phyloP scores from a whole-genome alignment of 1,140 invertebrate genomes.

The Drepana arcuata region DNA sequence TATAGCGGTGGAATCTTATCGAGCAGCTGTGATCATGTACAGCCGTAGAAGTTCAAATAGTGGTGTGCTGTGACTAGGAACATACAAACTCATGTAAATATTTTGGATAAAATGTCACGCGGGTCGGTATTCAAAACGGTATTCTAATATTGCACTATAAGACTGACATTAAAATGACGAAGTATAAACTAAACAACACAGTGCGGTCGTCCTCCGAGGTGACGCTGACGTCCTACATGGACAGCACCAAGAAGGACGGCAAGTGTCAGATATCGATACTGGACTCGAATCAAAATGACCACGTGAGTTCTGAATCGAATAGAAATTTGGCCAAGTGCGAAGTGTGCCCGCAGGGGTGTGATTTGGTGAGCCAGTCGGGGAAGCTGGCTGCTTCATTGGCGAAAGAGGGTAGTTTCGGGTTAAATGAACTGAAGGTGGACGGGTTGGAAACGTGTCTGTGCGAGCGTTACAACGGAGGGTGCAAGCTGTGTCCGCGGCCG shows the following conservation, averaged over 20 bases:
- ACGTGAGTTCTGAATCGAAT: slow-evolving; percentile 27
- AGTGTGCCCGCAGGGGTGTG: slow-evolving; percentile 30
- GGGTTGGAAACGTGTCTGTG: slow-evolving; percentile 51
- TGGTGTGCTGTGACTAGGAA: background rate
- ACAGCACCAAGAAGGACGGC: slow-evolving; percentile 32
- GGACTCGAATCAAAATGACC: slow-evolving; percentile 18
- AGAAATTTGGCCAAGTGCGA: slow-evolving; percentile 22
- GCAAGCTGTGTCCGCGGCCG: slow-evolving; percentile 51
- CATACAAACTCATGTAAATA: background rate
- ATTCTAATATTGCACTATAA: slow-evolving; percentile 30
- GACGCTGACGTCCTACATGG: slow-evolving; percentile 62
- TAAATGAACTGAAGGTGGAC: slow-evolving; percentile 52
- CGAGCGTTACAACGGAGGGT: slow-evolving; percentile 54
- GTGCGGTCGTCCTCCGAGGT: slow-evolving; percentile 54
- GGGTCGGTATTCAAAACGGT: slow-evolving; percentile 36
- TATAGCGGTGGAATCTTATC: too few relatives aligned
- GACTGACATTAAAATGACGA: slow-evolving; percentile 53
- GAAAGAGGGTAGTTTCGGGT: slow-evolving; percentile 39
- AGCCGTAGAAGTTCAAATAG: too few relatives aligned
- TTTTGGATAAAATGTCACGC: slow-evolving; percentile 34
- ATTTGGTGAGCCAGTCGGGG: slow-evolving; percentile 27
- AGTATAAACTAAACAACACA: slow-evolving; percentile 64
- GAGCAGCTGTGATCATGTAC: too few relatives aligned
- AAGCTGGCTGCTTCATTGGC: slow-evolving; percentile 36
- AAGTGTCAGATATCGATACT: background rate